Conservation (phyloP, 2,888 invertebrate genomes). For the Synergus japonicus region DNA sequence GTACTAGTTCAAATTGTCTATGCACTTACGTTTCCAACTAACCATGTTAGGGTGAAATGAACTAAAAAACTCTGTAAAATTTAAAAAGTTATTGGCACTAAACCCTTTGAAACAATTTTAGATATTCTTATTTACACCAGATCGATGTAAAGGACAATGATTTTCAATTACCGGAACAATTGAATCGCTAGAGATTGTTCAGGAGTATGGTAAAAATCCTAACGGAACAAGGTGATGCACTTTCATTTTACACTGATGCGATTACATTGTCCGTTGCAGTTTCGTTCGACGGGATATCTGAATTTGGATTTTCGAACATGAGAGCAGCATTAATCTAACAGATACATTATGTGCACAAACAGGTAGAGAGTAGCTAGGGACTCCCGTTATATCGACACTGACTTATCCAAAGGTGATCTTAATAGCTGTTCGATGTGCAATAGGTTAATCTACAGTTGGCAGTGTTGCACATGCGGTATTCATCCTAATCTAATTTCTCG, state of each 20-base stretch:
- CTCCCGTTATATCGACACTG: slow-evolving; percentile 26
- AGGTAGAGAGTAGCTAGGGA: slow-evolving; percentile 6
- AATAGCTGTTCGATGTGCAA: slow-evolving; percentile 25
- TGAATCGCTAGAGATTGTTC: not conserved
- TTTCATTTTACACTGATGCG: slow-evolving; percentile 19
- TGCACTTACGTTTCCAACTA: not conserved
- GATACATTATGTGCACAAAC: slow-evolving; percentile 18
- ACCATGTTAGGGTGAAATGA: too few relatives aligned
- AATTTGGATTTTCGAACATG: slow-evolving; percentile 12
- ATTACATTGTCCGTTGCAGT: slow-evolving; percentile 8
- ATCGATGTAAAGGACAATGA: not conserved
- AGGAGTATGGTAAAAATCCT: slow-evolving; percentile 15
- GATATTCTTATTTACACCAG: slow-evolving; percentile 42
- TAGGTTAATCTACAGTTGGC: slow-evolving; percentile 20
- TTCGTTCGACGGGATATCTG: not conserved
- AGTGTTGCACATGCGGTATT: slow-evolving; percentile 10
- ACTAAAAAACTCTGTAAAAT: too few relatives aligned
- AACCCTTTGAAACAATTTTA: not conserved
- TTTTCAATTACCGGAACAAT: slow-evolving; percentile 6
- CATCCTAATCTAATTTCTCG: slow-evolving; percentile 20
- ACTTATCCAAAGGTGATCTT: slow-evolving; percentile 31
- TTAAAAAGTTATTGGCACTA: not conserved
- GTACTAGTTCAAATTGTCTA: not conserved
- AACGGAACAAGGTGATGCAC: slow-evolving; percentile 7
- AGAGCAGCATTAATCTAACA: slow-evolving; percentile 1